Evolutionary conservation across 2,113 vertebrate species (phyloP).

Genomic region (Motacilla alba): DNA sequence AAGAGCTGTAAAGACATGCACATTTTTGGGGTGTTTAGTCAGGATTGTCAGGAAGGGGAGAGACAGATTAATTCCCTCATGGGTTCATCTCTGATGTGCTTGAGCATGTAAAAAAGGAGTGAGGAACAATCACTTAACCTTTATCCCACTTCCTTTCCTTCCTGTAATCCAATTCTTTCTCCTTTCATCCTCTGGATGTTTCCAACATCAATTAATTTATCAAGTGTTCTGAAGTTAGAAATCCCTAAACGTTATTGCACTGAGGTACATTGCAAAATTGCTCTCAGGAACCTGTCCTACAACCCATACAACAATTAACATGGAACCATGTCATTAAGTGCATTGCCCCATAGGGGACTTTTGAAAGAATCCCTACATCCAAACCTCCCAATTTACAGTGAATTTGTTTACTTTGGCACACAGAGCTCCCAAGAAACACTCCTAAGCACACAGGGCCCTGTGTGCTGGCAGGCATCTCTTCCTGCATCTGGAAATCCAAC

Average conservation of each 20-base stretch:
- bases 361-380: neutral
- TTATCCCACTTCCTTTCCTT: neutral
- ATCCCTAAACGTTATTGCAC: neutral
- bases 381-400: neutral
- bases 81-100: neutral
- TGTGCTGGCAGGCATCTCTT: slow-evolving; percentile 82
- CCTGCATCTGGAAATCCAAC: slow-evolving; percentile 85
- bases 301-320: neutral
- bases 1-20: neutral
- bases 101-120: neutral
- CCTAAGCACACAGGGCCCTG: neutral
- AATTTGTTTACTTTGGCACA: neutral
- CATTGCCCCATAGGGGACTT: neutral
- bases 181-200: neutral
- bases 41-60: neutral
- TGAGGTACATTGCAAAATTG: neutral
- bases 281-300: neutral
- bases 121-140: neutral
- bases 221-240: neutral
- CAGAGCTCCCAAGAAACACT: neutral
- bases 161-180: neutral
- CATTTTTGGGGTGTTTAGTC: neutral
- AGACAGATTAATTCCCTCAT: neutral
- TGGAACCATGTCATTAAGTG: neutral
- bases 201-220: neutral